phyloP scores from a whole-genome alignment of 1,140 invertebrate genomes.

The Andricus grossulariae region DNA sequence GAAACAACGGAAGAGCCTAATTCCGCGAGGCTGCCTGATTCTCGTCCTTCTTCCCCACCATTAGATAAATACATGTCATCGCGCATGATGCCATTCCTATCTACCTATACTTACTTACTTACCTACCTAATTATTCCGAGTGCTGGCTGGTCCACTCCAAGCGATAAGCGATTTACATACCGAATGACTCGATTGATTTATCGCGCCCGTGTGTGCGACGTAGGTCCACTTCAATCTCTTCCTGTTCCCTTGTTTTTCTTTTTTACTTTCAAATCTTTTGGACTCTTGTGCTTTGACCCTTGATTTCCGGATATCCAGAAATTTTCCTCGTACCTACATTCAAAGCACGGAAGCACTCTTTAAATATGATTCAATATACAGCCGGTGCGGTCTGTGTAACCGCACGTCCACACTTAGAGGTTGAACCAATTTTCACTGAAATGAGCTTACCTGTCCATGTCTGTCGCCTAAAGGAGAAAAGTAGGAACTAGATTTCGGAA shows the following conservation, averaged over 20 bases:
- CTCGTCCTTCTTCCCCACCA: slow-evolving; percentile 52
- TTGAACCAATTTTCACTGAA: too few species aligned
- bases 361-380: too few species aligned
- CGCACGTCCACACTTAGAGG: too few species aligned
- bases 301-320: too few species aligned
- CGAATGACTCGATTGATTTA: slow-evolving; percentile 72
- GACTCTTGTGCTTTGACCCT: too few species aligned
- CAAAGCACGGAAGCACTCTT: too few species aligned
- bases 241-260: background rate
- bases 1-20: slow-evolving; percentile 77
- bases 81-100: slow-evolving; percentile 61
- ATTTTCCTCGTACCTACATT: too few species aligned
- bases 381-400: too few species aligned
- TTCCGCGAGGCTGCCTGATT: slow-evolving; percentile 64
- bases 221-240: slow-evolving; percentile 49
- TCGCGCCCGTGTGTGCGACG: slow-evolving; percentile 48
- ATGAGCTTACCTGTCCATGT: too few species aligned
- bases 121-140: slow-evolving; percentile 71
- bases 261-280: background rate
- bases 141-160: slow-evolving; percentile 64
- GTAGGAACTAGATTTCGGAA: too few species aligned
- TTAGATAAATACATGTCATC: slow-evolving; percentile 41
- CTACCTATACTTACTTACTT: slow-evolving; percentile 67
- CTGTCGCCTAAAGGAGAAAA: too few species aligned
- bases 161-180: slow-evolving; percentile 76